These are phyloP conservation scores for Phataginus tetradactyla DNA, from an alignment of 2,797 vertebrate genomes.

Conservation along the genomic window DNA sequence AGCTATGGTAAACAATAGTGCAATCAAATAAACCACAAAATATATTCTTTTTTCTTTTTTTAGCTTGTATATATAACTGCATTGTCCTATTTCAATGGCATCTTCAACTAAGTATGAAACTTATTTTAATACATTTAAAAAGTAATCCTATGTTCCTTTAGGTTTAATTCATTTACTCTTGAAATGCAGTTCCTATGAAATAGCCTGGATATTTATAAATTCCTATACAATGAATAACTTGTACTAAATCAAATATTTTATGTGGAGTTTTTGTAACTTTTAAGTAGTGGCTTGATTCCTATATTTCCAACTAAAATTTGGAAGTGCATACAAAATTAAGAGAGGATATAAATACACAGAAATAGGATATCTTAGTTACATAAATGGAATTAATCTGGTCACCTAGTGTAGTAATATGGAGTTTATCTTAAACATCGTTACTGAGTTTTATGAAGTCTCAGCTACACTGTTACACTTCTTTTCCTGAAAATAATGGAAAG, in stretches of 20 bases:
- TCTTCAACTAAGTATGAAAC: slow-evolving; percentile 44
- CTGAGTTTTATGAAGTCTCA: slow-evolving; percentile 56
- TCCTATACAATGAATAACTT: slow-evolving; percentile 62
- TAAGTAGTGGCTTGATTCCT: slow-evolving; percentile 67
- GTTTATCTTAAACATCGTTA: slow-evolving; percentile 47
- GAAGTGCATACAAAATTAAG: slow-evolving; percentile 61
- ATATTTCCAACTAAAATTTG: slow-evolving; percentile 72
- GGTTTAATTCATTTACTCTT: slow-evolving; percentile 65
- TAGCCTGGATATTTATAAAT: slow-evolving; percentile 60
- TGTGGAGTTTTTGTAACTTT: slow-evolving; percentile 34
- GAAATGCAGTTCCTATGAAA: slow-evolving; percentile 61
- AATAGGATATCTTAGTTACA: slow-evolving; percentile 65
- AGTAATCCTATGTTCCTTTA: slow-evolving; percentile 60
- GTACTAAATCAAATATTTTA: slow-evolving; percentile 53
- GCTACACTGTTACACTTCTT: slow-evolving; percentile 47
- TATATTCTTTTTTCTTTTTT: slow-evolving; percentile 37
- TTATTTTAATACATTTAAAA: slow-evolving; percentile 66
- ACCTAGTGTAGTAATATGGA: slow-evolving; percentile 11
- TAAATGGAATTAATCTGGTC: slow-evolving; percentile 22
- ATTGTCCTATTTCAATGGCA: slow-evolving; percentile 22
- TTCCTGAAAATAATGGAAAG: slow-evolving; percentile 62
- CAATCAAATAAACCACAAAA: slow-evolving; percentile 75
- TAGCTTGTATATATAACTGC: slow-evolving; percentile 37
- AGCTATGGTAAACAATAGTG: slow-evolving; percentile 73
- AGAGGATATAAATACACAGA: slow-evolving; percentile 70